phyloP scores from a whole-genome alignment of 2,888 invertebrate species.

The Diaprepes abbreviatus region DNA sequence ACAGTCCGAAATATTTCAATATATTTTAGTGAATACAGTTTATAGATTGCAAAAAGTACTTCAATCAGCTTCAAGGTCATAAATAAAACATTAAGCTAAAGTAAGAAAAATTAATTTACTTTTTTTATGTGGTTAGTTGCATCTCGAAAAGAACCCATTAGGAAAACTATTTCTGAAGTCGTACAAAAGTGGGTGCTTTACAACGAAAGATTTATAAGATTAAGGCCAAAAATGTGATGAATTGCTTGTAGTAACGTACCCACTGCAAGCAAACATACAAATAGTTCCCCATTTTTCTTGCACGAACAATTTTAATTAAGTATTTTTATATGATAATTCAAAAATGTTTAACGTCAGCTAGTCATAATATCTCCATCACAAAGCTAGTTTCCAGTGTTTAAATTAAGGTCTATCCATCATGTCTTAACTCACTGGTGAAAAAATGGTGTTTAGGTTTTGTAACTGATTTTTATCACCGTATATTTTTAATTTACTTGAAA shows the following conservation, averaged over 20 bases:
- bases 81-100: too few relatives aligned
- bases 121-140: too few relatives aligned
- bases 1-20: too few relatives aligned
- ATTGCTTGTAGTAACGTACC: background rate
- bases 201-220: background rate
- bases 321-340: constrained; percentile 8
- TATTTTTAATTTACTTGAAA: constrained; percentile 1
- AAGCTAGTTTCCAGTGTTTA: background rate
- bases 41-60: too few relatives aligned
- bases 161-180: too few relatives aligned
- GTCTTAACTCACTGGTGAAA: background rate
- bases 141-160: too few relatives aligned
- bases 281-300: background rate
- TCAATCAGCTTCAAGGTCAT: too few relatives aligned
- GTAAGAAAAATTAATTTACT: too few relatives aligned
- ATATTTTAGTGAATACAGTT: too few relatives aligned
- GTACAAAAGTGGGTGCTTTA: too few relatives aligned
- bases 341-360: constrained; percentile 12
- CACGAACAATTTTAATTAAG: constrained; percentile 7
- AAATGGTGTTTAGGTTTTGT: constrained; percentile 1
- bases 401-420: constrained; percentile 13
- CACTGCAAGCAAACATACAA: background rate
- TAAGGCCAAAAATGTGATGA: background rate
- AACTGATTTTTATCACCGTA: background rate
- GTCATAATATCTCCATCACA: constrained; percentile 13